Percentiles rank a stretch among this genome's conserved stretches.
Evolutionary conservation across 2,113 vertebrate genomes (phyloP).

Genomic region (Elephas maximus): DNA sequence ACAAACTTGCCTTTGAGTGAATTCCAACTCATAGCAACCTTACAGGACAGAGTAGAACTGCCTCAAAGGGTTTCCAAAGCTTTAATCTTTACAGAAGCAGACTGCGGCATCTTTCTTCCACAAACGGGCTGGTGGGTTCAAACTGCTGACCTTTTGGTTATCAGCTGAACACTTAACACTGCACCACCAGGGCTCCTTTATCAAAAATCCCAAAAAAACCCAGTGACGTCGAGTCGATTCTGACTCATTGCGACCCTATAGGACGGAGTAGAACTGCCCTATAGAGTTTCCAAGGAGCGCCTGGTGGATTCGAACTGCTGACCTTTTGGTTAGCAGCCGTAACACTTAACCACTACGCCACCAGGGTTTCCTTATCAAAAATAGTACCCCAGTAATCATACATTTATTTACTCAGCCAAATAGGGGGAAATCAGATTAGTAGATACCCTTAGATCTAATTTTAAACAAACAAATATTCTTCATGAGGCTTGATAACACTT

Average conservation of each 20-base stretch:
- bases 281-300: too few relatives aligned
- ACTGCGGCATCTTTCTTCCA: not conserved
- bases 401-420: conserved; percentile 27
- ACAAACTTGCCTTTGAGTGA: too few relatives aligned
- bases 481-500: not conserved
- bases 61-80: too few relatives aligned
- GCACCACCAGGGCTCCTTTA: not conserved
- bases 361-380: not conserved
- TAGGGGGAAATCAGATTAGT: not conserved
- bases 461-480: conserved; percentile 43
- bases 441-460: conserved; percentile 37
- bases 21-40: too few relatives aligned
- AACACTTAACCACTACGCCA: not conserved
- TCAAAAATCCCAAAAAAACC: not conserved
- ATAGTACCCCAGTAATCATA: not conserved
- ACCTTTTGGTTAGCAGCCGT: not conserved
- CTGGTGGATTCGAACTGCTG: not conserved
- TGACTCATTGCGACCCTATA: too few relatives aligned
- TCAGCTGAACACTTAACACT: not conserved
- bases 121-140: not conserved
- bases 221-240: too few relatives aligned
- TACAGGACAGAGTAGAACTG: too few relatives aligned
- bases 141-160: not conserved
- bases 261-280: too few relatives aligned
- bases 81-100: too few relatives aligned